Percentiles rank a stretch among this genome's conserved stretches.
phyloP scores from a whole-genome alignment of 2,113 vertebrate species.

The Silurus glanis region DNA sequence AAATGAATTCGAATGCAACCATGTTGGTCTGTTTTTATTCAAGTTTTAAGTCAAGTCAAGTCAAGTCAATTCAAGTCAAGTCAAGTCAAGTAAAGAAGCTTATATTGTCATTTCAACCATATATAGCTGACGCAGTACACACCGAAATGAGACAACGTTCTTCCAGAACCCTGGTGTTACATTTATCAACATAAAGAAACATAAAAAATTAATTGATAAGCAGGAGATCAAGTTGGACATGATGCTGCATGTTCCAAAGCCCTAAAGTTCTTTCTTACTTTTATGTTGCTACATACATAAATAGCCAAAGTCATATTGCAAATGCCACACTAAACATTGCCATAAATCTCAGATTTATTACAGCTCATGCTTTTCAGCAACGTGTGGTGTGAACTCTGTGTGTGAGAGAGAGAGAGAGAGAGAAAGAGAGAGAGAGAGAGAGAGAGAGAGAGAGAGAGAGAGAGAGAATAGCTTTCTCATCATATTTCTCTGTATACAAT shows the following conservation, averaged over 20 bases:
- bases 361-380: conserved; percentile 9
- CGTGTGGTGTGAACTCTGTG: neutral
- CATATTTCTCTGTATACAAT: conserved; percentile 42
- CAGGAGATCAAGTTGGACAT: neutral
- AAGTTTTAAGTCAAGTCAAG: no score
- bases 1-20: neutral
- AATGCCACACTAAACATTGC: conserved; percentile 13
- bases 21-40: neutral
- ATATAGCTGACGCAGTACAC: no score
- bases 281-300: neutral
- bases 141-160: no score
- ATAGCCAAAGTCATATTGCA: conserved; percentile 34
- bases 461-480: conserved; percentile 3
- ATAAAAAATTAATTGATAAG: neutral
- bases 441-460: conserved; percentile 1
- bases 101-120: no score
- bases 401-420: neutral
- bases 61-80: no score
- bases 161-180: no score
- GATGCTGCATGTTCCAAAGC: neutral
- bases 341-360: conserved; percentile 29
- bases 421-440: neutral
- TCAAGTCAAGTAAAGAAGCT: no score
- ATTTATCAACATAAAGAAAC: no score
- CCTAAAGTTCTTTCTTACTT: neutral